Conservation (phyloP, 2,888 invertebrate species). For the Eupelmus urozonus region DNA sequence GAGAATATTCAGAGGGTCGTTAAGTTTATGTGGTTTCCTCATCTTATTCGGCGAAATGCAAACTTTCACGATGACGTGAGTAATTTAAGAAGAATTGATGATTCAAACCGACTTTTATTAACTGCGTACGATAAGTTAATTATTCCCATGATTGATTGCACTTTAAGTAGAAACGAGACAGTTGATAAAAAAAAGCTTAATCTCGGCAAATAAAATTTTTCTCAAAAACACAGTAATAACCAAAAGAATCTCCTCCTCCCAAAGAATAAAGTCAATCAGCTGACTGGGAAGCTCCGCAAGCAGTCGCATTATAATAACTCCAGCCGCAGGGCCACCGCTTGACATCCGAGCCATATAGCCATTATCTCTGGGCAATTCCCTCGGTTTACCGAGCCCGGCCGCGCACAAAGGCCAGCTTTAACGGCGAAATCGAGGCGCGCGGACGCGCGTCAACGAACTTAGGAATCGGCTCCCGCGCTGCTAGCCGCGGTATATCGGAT, state of each 20-base stretch:
- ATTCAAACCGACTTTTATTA: background rate
- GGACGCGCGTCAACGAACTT: slow-evolving; percentile 40
- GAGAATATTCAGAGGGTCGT: too few relatives aligned
- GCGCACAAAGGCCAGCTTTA: slow-evolving; percentile 25
- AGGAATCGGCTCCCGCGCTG: background rate
- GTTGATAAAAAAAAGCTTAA: too few relatives aligned
- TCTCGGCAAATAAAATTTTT: too few relatives aligned
- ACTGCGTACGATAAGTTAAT: background rate
- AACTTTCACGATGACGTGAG: background rate
- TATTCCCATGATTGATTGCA: background rate
- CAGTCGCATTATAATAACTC: background rate
- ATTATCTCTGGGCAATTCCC: slow-evolving; percentile 16
- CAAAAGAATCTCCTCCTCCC: background rate
- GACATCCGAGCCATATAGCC: background rate
- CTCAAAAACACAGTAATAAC: too few relatives aligned
- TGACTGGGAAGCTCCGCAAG: background rate
- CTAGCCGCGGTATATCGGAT: background rate
- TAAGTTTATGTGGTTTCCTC: too few relatives aligned
- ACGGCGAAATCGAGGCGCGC: slow-evolving; percentile 37
- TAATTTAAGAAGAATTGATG: background rate
- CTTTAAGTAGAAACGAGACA: too few relatives aligned
- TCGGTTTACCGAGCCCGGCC: background rate
- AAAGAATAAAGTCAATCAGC: too few relatives aligned
- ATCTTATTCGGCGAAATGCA: background rate
- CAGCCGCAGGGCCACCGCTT: background rate